Evolutionary conservation across 2,113 vertebrate genomes (phyloP), one percentile per base, ranked within the genome.

Genomic region (Antennarius striatus): DNA sequence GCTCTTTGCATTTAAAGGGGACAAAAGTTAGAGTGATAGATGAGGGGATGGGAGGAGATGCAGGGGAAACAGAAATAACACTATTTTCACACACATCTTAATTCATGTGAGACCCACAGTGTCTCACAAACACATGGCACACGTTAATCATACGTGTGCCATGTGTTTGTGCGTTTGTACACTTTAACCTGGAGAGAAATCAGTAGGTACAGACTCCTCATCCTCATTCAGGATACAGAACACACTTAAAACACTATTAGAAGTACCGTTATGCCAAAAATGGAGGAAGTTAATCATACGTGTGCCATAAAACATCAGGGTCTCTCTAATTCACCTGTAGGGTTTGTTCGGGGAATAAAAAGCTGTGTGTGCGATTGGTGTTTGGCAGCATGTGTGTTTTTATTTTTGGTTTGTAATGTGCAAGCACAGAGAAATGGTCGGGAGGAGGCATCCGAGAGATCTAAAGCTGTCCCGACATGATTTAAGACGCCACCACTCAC

Each of bases 401-500:
- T 51, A 11, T 51, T 11, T 28, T 22, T 22, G n/a, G n/a, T 9
- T 22, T 51, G 17, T 22, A 51, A 22, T 6, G 22, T 71, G 56
- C 47, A 45, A 65, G 58, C 43, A 14, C 28, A 47, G 45, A 39
- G 56, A 52, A 76, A 61, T 51, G 65, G 67, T 79, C 53, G 32
- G 43, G 36, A 80, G 48, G 63, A 79, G 67, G 66, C 64, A 51
- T 63, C 50, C 14, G 14, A 43, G 60, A 22, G 32, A 61, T 58
- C 28, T 73, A 73, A 79, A 75, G 36, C 75, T 73, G 71, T 50
- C 59, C 66, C 40, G 36, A 47, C 42, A 51, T 85, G 63, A 86
- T 79, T 77, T 76, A 84, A 74, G 78, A 81, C 55, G 54, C 63
- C 65, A 71, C 45, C 46, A 64, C 72, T 83, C 16, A 47, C 47